Evolutionary conservation across 2,113 vertebrate species (phyloP).

Genomic region (Lepisosteus osseus): DNA sequence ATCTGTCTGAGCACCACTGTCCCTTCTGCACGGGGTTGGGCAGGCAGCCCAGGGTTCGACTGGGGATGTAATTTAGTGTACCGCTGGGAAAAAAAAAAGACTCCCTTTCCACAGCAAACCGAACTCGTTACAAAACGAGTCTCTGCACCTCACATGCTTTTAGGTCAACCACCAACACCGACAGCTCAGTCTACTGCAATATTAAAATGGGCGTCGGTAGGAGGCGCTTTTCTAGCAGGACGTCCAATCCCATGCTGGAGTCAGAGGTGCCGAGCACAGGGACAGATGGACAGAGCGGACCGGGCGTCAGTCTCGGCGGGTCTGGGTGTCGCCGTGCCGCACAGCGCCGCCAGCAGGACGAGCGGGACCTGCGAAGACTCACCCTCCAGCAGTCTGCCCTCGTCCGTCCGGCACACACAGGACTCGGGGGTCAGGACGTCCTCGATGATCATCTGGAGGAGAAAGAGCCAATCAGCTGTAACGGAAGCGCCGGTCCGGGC

Average conservation of each 20-base stretch:
- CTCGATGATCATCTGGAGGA: slow-evolving; percentile 76
- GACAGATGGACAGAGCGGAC: not conserved
- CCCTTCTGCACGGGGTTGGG: too few species aligned
- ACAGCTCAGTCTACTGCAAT: too few species aligned
- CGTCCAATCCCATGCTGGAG: too few species aligned
- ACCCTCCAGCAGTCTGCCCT: slow-evolving; percentile 79
- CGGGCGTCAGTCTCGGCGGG: not conserved
- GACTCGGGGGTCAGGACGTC: slow-evolving; percentile 72
- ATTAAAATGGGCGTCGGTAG: too few species aligned
- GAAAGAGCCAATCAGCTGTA: not conserved
- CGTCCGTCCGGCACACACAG: slow-evolving; percentile 83
- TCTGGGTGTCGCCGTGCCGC: too few species aligned
- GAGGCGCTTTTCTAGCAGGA: too few species aligned
- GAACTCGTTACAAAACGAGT: not conserved
- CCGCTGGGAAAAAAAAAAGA: not conserved
- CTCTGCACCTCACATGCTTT: not conserved
- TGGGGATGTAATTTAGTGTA: too few species aligned
- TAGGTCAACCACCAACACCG: too few species aligned
- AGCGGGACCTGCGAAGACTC: slow-evolving; percentile 23
- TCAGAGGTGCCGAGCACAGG: not conserved
- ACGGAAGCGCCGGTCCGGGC: too few species aligned
- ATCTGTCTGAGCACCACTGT: too few species aligned
- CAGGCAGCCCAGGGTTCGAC: too few species aligned
- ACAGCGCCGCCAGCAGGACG: too few species aligned
- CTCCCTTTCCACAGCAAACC: not conserved